These are phyloP conservation scores for Hoplostethus mediterraneus DNA, from an alignment of 2,797 vertebrate genomes.

Conservation along the genomic window DNA sequence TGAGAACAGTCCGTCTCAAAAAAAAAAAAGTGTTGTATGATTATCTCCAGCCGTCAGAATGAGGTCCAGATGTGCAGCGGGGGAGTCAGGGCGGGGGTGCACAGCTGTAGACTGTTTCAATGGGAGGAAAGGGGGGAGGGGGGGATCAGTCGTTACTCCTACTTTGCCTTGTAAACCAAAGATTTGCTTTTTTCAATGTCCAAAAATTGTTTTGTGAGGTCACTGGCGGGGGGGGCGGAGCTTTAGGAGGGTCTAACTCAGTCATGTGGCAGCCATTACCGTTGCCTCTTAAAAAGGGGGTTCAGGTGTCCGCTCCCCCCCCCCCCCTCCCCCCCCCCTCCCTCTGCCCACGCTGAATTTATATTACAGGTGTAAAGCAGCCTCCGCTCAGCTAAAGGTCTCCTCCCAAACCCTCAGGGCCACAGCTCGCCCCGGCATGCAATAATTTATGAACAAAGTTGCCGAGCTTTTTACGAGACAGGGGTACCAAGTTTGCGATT, in stretches of 20 bases:
- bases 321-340: constrained; percentile 42
- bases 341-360: constrained; percentile 69
- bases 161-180: constrained; percentile 26
- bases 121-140: background rate
- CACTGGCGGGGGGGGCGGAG: constrained; percentile 19
- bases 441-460: constrained; percentile 81
- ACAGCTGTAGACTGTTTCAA: background rate
- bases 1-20: constrained; percentile 46
- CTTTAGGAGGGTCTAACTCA: constrained; percentile 56
- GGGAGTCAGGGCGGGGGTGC: background rate
- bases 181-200: constrained; percentile 36
- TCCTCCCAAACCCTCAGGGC: constrained; percentile 74
- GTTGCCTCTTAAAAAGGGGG: constrained; percentile 47
- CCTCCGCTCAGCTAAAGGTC: constrained; percentile 74
- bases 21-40: constrained; percentile 38
- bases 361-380: constrained; percentile 81
- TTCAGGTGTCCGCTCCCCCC: constrained; percentile 65
- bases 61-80: constrained; percentile 22
- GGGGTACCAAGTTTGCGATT: constrained; percentile 72
- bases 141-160: no score
- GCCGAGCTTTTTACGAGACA: constrained; percentile 72
- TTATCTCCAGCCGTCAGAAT: constrained; percentile 32
- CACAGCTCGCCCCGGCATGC: constrained; percentile 58
- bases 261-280: constrained; percentile 35
- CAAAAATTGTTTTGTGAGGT: constrained; percentile 25